phyloP scores from a whole-genome alignment of 1,140 invertebrate genomes.

The Chymomyza costata region DNA sequence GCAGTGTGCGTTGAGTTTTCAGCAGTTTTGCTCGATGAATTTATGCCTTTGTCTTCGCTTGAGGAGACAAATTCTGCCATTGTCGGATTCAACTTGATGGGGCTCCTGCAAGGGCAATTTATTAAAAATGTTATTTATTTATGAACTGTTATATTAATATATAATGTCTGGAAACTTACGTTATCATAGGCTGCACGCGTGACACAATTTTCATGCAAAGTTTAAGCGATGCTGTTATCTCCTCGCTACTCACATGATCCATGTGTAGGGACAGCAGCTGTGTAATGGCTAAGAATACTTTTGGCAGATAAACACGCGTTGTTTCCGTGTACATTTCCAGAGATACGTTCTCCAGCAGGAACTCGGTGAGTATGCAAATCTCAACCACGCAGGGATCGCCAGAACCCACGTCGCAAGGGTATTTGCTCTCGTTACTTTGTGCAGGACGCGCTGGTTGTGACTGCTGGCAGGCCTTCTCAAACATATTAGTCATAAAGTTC shows the following conservation, averaged over 20 bases:
- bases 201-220: constrained; percentile 86
- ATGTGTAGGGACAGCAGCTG: constrained; percentile 79
- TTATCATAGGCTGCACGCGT: constrained; percentile 82
- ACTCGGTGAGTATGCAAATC: constrained; percentile 85
- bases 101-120: constrained; percentile 46
- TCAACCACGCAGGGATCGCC: constrained; percentile 80
- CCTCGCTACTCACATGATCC: constrained; percentile 78
- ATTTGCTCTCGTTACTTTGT: constrained; percentile 28
- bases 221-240: constrained; percentile 81
- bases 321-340: constrained; percentile 88
- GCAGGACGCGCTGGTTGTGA: constrained; percentile 30
- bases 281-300: constrained; percentile 82
- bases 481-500: constrained; percentile 86
- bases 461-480: constrained; percentile 80
- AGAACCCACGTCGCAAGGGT: constrained; percentile 78
- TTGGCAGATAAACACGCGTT: constrained; percentile 86
- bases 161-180: constrained; percentile 40
- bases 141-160: neutral
- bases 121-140: constrained; percentile 3
- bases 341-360: constrained; percentile 87
- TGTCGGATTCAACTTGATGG: constrained; percentile 46
- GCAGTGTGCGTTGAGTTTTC: constrained; percentile 6
- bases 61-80: too few relatives aligned
- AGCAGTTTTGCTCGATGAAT: neutral
- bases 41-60: constrained; percentile 1